phyloP scores from a whole-genome alignment of 2,888 invertebrate species.

The Brachyptera putata region DNA sequence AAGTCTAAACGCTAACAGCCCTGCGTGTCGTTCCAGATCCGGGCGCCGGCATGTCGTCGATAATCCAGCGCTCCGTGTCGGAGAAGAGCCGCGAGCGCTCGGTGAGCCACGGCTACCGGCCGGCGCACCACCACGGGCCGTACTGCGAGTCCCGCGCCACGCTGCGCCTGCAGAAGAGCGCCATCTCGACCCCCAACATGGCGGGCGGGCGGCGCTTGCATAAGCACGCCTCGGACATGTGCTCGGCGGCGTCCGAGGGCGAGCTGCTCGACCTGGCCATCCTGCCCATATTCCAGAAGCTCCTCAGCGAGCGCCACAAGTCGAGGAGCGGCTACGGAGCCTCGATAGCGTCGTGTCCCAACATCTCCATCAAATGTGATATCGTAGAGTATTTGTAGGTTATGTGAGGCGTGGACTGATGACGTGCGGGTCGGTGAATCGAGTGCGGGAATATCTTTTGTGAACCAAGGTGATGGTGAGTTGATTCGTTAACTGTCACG shows the following conservation, averaged over 20 bases:
- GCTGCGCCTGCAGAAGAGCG: constrained; percentile 46
- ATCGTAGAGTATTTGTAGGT: constrained; percentile 85
- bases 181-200: constrained; percentile 55
- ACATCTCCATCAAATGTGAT: constrained; percentile 93
- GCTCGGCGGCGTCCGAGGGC: constrained; percentile 77
- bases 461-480: no score
- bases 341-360: constrained; percentile 84
- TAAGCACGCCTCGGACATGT: constrained; percentile 55
- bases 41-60: constrained; percentile 40
- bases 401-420: no score
- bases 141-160: constrained; percentile 38
- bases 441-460: no score
- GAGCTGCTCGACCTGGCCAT: constrained; percentile 82
- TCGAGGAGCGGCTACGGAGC: constrained; percentile 63
- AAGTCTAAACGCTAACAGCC: no score
- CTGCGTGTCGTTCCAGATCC: constrained; percentile 38
- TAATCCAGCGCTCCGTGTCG: constrained; percentile 49
- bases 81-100: constrained; percentile 56
- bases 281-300: constrained; percentile 85
- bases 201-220: constrained; percentile 42
- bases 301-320: constrained; percentile 76
- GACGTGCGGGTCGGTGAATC: no score
- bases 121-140: constrained; percentile 10
- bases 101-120: constrained; percentile 37
- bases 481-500: no score